Base-by-base conservation (phyloP, 2,888 invertebrate genomes). In the Eilema depressum region DNA sequence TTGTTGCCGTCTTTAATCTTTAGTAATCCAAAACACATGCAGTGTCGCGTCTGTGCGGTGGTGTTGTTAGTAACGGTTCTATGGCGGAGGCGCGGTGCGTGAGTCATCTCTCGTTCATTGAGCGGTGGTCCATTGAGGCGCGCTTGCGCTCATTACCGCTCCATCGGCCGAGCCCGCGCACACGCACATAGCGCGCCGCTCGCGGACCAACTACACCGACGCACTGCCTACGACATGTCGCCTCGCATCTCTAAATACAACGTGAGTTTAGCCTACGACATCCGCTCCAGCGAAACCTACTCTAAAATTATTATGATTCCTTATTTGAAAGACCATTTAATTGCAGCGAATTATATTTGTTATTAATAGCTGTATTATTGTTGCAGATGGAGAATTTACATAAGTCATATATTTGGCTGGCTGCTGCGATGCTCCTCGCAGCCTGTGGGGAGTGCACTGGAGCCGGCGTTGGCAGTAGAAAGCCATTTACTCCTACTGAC, bases 131-230 rank as follows among this genome's bases (percentile, higher is more conserved):
- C 94, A 94, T 94, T 94, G 91, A 94, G 92, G 89, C 92, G 92
- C 92, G 93, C 91, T 90, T 87, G 91, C 90, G 91, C 92, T 94
- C 93, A 94, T 94, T 94, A 94, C 94, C 89, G 93, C 91, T 95
- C 90, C 92, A 91, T 94, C 94, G 94, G 96, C 95, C 96, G 95
- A 92, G 90, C 91, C 92, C 86, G 93, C 91, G 91, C 94, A 90
- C 93, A 93, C 93, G 91, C 94, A 89, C 90, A 85, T 91, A 81
- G 86, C 93, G 93, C 94, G 92, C 91, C 89, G 92, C 91, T 91
- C 91, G 90, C 93, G 86, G 83, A 82, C 85, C 78, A 87, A 76
- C 89, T 80, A 91, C 93, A 85, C 90, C 92, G 89, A 92, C 91
- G 88, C 91, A 88, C 92, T 88, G 79, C 92, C 92, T 90, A 91